Percentiles rank a stretch among this genome's conserved stretches.
These are phyloP conservation scores for Eupithecia inturbata DNA, from an alignment of 2,888 invertebrate species.

Conservation along the genomic window DNA sequence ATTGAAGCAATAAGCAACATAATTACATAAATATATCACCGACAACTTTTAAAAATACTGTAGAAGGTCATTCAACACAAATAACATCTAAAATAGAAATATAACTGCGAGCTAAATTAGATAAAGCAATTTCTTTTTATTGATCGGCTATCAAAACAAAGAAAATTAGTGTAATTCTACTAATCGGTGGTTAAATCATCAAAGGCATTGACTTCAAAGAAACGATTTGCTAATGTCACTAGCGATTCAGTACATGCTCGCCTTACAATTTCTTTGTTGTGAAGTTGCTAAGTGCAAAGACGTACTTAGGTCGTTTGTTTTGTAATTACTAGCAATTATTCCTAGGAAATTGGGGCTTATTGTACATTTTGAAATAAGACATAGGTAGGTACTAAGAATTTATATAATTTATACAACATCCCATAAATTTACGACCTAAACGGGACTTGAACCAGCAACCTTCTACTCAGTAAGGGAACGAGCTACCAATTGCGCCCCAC, in stretches of 20 bases:
- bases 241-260: background rate
- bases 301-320: background rate
- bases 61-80: background rate
- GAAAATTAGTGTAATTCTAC: background rate
- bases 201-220: background rate
- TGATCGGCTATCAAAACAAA: background rate
- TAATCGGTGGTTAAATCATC: background rate
- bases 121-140: background rate
- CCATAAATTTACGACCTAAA: no score
- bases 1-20: background rate
- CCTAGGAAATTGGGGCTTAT: no score
- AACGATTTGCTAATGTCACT: background rate
- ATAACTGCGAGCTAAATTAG: background rate
- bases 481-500: no score
- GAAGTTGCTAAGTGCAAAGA: background rate
- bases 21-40: no score
- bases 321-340: background rate
- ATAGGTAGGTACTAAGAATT: background rate
- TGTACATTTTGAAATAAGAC: no score
- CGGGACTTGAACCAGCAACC: no score
- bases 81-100: background rate
- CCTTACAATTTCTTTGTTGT: background rate
- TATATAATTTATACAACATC: no score
- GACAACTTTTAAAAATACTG: background rate
- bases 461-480: no score